phyloP scores from a whole-genome alignment of 2,113 vertebrate species.

The Muntiacus reevesi region DNA sequence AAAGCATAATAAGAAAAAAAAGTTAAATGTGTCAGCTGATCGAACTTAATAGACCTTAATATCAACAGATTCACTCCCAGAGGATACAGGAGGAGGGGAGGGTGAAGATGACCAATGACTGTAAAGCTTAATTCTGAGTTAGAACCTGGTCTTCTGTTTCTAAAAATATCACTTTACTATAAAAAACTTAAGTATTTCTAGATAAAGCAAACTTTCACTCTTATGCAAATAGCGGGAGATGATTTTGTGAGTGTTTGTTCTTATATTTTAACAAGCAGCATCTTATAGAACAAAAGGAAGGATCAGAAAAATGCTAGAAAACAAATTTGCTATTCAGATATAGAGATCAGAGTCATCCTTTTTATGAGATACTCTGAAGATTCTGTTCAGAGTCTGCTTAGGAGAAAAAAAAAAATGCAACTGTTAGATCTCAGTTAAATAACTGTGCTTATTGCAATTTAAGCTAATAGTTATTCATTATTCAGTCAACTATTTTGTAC shows the following conservation, averaged over 20 bases:
- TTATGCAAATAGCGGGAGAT: neutral
- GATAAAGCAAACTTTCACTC: neutral
- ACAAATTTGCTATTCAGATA: neutral
- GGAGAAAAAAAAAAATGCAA: slow-evolving; percentile 54
- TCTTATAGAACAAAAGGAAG: slow-evolving; percentile 47
- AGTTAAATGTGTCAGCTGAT: neutral
- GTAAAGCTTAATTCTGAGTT: neutral
- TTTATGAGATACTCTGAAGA: slow-evolving; percentile 49
- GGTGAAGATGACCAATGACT: neutral
- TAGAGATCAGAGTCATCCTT: slow-evolving; percentile 39
- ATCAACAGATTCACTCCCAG: neutral
- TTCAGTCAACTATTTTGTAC: slow-evolving; percentile 74
- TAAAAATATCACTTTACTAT: neutral
- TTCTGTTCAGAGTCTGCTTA: slow-evolving; percentile 57
- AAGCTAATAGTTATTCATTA: slow-evolving; percentile 81
- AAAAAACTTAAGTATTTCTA: neutral
- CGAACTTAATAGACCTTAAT: neutral
- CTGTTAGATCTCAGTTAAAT: slow-evolving; percentile 71
- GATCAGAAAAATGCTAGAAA: neutral
- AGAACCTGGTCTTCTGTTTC: neutral
- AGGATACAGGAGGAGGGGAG: accelerated
- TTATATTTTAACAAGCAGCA: slow-evolving; percentile 23
- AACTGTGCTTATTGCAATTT: slow-evolving; percentile 78
- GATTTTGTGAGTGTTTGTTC: neutral
- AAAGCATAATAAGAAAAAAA: neutral